A percentile compares a stretch with the other conserved stretches of the same genome.
Conservation (phyloP, 1,140 invertebrate genomes). For the Nylanderia fulva region DNA sequence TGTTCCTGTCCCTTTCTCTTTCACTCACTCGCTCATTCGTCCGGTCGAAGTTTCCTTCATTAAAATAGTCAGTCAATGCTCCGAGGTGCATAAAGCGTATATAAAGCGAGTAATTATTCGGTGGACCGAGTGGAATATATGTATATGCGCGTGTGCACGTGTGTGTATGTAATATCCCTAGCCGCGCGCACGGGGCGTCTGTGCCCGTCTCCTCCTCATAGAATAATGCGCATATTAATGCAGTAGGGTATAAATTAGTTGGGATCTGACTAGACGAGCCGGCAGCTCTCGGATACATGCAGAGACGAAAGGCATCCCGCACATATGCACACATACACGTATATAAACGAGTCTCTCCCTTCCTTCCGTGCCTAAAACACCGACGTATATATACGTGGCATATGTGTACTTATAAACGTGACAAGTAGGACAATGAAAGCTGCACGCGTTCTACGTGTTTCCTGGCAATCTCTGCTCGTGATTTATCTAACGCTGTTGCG, state of each 20-base stretch:
- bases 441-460: conserved; percentile 65
- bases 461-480: conserved; percentile 68
- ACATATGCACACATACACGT: conserved; percentile 2
- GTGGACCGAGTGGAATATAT: conserved; percentile 55
- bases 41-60: conserved; percentile 47
- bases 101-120: conserved; percentile 68
- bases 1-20: conserved; percentile 11
- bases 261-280: conserved; percentile 64
- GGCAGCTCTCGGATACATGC: neutral
- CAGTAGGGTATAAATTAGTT: conserved; percentile 69
- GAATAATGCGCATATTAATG: conserved; percentile 70
- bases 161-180: conserved; percentile 30
- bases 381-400: conserved; percentile 21
- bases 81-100: conserved; percentile 58
- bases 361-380: neutral
- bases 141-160: conserved; percentile 15
- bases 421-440: conserved; percentile 73
- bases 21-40: neutral
- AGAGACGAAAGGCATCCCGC: conserved; percentile 52
- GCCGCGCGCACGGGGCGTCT: conserved; percentile 30
- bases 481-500: conserved; percentile 68
- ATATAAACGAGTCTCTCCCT: neutral
- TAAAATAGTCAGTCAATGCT: conserved; percentile 63
- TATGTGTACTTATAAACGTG: conserved; percentile 71
- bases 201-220: conserved; percentile 52